Conservation (phyloP, 2,113 vertebrate species). For the Xiphophorus maculatus region DNA sequence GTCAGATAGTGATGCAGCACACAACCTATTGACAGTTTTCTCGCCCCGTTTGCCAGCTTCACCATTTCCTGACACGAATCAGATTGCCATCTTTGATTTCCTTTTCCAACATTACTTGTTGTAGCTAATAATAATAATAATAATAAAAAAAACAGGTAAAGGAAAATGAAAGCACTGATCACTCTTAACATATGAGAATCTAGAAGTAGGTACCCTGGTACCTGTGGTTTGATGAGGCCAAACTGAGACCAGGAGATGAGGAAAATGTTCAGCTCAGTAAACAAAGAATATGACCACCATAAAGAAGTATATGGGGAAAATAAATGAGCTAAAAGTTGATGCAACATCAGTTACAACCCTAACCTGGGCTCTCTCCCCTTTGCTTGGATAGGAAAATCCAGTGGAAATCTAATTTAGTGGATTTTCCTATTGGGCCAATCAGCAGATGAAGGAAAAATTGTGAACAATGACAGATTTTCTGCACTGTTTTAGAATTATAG, state of each 20-base stretch:
- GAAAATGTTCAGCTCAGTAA: not conserved
- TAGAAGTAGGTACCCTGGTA: not conserved
- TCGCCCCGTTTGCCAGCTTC: not conserved
- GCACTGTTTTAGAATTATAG: too few relatives aligned
- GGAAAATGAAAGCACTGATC: constrained; percentile 29
- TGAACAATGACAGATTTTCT: too few relatives aligned
- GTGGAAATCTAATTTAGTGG: too few relatives aligned
- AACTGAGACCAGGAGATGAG: not conserved
- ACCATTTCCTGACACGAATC: constrained; percentile 50
- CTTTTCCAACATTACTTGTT: constrained; percentile 44
- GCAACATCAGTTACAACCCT: not conserved
- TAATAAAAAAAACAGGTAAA: not conserved
- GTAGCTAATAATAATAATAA: constrained; percentile 7
- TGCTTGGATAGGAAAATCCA: too few relatives aligned
- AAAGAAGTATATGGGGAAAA: not conserved
- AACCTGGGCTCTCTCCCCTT: not conserved
- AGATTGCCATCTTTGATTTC: constrained; percentile 67
- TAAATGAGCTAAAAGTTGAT: not conserved
- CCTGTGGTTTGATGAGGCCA: not conserved
- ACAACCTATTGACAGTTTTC: constrained; percentile 19
- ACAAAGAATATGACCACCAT: not conserved
- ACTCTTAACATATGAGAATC: not conserved
- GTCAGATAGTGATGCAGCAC: constrained; percentile 36
- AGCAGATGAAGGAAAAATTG: too few relatives aligned
- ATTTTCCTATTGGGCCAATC: too few relatives aligned